These are phyloP conservation scores for Gymnothorax reevesii DNA, from an alignment of 2,797 vertebrate genomes.

Conservation along the genomic window DNA sequence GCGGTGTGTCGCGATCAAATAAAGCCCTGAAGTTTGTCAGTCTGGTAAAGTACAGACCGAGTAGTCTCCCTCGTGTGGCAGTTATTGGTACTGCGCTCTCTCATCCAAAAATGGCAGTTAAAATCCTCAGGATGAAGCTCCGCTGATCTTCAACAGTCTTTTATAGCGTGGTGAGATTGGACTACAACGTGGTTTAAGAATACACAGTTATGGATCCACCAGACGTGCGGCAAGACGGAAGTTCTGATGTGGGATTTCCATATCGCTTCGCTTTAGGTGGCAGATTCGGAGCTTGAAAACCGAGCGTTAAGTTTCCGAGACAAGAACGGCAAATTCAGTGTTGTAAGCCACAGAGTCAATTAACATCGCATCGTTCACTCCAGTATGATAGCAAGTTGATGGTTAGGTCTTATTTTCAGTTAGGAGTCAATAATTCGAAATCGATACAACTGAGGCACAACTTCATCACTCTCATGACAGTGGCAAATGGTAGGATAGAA, in stretches of 20 bases:
- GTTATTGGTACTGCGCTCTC: constrained; percentile 33
- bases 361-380: too few relatives aligned
- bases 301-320: not conserved
- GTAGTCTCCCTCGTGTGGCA: constrained; percentile 50
- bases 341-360: not conserved
- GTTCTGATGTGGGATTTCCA: not conserved
- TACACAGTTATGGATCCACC: not conserved
- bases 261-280: not conserved
- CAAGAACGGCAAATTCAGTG: not conserved
- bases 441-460: too few relatives aligned
- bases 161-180: not conserved
- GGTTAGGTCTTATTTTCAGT: too few relatives aligned
- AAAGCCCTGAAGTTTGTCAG: constrained; percentile 27
- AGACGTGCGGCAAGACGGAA: not conserved
- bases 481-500: too few relatives aligned
- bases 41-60: not conserved
- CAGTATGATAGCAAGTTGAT: too few relatives aligned
- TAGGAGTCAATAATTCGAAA: too few relatives aligned
- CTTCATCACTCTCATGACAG: too few relatives aligned
- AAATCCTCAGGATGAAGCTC: not conserved
- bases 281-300: not conserved
- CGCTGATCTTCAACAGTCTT: constrained; percentile 17
- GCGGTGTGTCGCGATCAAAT: constrained; percentile 13
- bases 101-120: not conserved
- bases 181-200: not conserved